phyloP scores from a whole-genome alignment of 1,140 invertebrate species.

The Drosophila leontia region DNA sequence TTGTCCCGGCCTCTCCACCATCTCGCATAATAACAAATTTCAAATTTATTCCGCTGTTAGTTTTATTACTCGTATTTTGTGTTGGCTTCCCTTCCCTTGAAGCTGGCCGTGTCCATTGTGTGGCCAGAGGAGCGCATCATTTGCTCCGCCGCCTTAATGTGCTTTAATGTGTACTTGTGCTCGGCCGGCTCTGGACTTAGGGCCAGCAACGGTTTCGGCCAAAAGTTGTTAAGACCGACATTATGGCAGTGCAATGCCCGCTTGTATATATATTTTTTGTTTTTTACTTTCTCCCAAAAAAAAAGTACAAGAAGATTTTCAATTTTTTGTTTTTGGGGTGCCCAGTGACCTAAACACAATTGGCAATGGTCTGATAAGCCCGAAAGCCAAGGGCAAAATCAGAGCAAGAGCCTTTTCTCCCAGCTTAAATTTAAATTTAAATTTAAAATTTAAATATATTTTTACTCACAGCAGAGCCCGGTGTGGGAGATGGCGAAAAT shows the following conservation, averaged over 20 bases:
- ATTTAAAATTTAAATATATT: background rate
- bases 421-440: slow-evolving; percentile 3
- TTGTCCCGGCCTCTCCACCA: background rate
- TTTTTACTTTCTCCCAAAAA: slow-evolving; percentile 47
- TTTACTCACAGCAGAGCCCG: slow-evolving; percentile 52
- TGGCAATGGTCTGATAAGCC: slow-evolving; percentile 75
- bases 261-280: slow-evolving; percentile 15
- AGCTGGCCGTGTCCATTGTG: slow-evolving; percentile 52
- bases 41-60: slow-evolving; percentile 77
- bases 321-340: slow-evolving; percentile 41
- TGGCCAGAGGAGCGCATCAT: slow-evolving; percentile 81
- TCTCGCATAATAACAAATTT: slow-evolving; percentile 73
- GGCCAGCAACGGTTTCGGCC: slow-evolving; percentile 70
- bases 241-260: slow-evolving; percentile 78
- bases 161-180: slow-evolving; percentile 80
- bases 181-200: slow-evolving; percentile 53
- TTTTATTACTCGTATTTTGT: slow-evolving; percentile 39
- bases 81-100: background rate
- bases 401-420: slow-evolving; percentile 9
- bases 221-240: slow-evolving; percentile 68
- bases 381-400: slow-evolving; percentile 40
- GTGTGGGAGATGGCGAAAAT: slow-evolving; percentile 49
- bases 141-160: slow-evolving; percentile 77
- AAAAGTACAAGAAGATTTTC: slow-evolving; percentile 42
- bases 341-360: slow-evolving; percentile 78